These are phyloP conservation scores for Melanostoma scalare DNA, from an alignment of 2,888 invertebrate genomes.

Conservation along the genomic window DNA sequence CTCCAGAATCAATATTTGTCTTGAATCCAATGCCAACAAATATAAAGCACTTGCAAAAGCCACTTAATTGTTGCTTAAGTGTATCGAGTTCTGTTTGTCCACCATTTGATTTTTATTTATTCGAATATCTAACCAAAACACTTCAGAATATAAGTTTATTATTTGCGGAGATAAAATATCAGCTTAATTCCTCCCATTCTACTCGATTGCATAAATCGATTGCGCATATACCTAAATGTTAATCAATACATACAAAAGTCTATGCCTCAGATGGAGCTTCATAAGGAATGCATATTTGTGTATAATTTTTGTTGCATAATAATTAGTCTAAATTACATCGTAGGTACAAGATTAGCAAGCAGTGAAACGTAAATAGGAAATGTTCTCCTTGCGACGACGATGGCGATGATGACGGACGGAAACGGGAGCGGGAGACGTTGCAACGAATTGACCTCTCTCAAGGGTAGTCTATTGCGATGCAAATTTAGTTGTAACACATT, in stretches of 20 bases:
- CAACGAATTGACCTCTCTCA: constrained; percentile 53
- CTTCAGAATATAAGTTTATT: too few species aligned
- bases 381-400: constrained; percentile 17
- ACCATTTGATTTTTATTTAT: too few species aligned
- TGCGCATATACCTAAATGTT: constrained; percentile 25
- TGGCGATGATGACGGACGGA: too few species aligned
- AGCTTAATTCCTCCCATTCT: not conserved
- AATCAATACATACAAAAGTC: constrained; percentile 20
- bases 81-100: too few species aligned
- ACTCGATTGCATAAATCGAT: constrained; percentile 22
- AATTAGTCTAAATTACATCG: constrained; percentile 54
- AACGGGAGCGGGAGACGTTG: constrained; percentile 18
- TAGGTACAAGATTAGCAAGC: constrained; percentile 25
- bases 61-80: too few species aligned
- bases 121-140: too few species aligned
- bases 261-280: not conserved
- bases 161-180: not conserved
- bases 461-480: constrained; percentile 64
- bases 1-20: too few species aligned
- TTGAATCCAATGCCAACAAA: too few species aligned
- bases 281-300: constrained; percentile 22
- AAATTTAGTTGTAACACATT: constrained; percentile 51
- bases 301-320: constrained; percentile 47
- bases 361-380: constrained; percentile 48
- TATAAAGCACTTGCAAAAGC: too few species aligned